Evolutionary conservation across 2,888 invertebrate species (phyloP).

Genomic region (Dastarcus helophoroides): DNA sequence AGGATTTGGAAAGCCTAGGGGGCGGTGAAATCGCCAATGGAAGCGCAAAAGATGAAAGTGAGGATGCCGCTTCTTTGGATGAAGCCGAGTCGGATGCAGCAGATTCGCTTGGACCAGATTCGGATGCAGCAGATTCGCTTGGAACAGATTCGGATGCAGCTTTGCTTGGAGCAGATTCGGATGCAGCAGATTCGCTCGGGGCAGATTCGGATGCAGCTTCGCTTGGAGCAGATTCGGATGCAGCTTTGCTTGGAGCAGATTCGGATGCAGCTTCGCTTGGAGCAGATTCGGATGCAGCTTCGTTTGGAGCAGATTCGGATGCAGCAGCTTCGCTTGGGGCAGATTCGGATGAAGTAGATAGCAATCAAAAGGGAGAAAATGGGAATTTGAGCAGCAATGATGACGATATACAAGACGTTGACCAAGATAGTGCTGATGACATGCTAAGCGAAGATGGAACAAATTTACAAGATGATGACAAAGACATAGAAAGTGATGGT

Average conservation of each 20-base stretch:
- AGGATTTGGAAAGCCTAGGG: constrained; percentile 9
- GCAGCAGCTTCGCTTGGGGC: constrained; percentile 8
- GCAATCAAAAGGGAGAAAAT: constrained; percentile 11
- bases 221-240: too few relatives aligned
- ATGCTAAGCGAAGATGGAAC: constrained; percentile 10
- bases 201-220: too few relatives aligned
- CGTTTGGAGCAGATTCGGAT: too few relatives aligned
- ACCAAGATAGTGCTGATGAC: constrained; percentile 8
- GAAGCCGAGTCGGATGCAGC: constrained; percentile 2
- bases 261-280: too few relatives aligned
- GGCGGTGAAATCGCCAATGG: constrained; percentile 7
- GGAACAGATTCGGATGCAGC: too few relatives aligned
- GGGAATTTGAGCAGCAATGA: constrained; percentile 13
- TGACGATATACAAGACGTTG: constrained; percentile 13
- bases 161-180: constrained; percentile 18
- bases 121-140: constrained; percentile 5
- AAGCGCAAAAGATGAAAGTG: constrained; percentile 8
- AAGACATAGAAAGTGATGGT: constrained; percentile 13
- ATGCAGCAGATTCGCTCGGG: constrained; percentile 22
- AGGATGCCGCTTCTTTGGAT: too few relatives aligned
- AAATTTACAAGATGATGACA: constrained; percentile 9
- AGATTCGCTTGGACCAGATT: constrained; percentile 11
- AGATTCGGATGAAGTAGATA: constrained; percentile 12
- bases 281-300: too few relatives aligned
- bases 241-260: too few relatives aligned